Evolutionary conservation across 2,113 vertebrate species (phyloP), one percentile per base, ranked within the genome.

Genomic region (Aplodontia rufa): DNA sequence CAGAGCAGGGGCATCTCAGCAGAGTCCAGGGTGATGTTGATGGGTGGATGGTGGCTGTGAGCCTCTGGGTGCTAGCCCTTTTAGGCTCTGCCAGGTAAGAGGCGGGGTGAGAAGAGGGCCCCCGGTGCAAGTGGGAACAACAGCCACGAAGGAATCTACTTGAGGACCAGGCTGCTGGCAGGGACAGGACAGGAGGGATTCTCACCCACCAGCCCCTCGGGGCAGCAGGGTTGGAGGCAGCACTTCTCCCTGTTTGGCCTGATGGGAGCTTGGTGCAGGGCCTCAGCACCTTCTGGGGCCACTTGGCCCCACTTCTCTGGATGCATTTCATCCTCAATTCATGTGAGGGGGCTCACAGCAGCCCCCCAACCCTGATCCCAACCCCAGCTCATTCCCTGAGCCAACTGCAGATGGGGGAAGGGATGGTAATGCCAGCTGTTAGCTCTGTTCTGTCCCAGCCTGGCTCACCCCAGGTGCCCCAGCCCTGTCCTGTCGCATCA

Each of bases 111-210:
- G 51, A 28, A 30, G 62, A 30, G 3, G 22, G 55, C 14, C 32
- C 35, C 72, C 53, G 13, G 76, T 11, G 14, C 2, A 8, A 8
- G 45, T n/a, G 37, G 47, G 30, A 85, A 16, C 45, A n/a, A n/a
- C n/a, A n/a, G n/a, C 42, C 8, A 3, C 28, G n/a, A 22, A 0
- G 1, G 75, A 24, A 14, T 24, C 2, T 3, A 13, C 64, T 76
- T 19, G 24, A 60, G 45, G n/a, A 20, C 10, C 0, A 35, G 62
- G 74, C 22, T 42, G 26, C 30, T 2, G 10, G 35, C 74, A 66
- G 58, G 22, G 71, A 35, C 58, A 19, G 26, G 53, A 32, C 24
- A 62, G 62, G 7, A 22, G 2, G 28, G 49, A 32, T 68, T 37
- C 28, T 74, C 5, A 1, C 75, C 42, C 3, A 1, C 24, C 30